Evolutionary conservation across 2,113 vertebrate species (phyloP), one percentile per base, ranked within the genome.

Genomic region (Cyanoramphus novaezelandiae): DNA sequence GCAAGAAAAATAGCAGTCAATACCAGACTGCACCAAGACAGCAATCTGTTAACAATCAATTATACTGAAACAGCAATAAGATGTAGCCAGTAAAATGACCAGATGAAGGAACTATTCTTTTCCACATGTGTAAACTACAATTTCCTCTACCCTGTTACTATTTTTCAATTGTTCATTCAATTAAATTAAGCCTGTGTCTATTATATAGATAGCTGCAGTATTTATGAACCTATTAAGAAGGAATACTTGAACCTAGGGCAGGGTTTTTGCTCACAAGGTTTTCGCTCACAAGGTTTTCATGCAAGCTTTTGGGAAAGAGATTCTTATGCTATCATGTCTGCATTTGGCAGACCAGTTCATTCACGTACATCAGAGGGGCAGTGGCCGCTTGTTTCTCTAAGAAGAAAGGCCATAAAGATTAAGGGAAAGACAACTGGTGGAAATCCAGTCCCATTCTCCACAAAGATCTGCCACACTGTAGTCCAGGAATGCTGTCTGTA

Each of bases 41-140:
- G 70, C 33, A 92, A 94, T 90, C 79, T 35, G 77, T 92, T 94
- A 92, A 63, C 67, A 76, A 87, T 92, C 85, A 94, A 77, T 95
- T 91, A 70, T 0, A 20, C n/a, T 74, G 43, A 94, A 95, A 94
- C 14, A 74, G 41, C 79, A 90, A 35, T 49, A 90, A 85, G 41
- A 94, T 1, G 2, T 15, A 84, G 25, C 46, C 64, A 90, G 35
- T 88, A 76, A 93, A 92, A 82, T 4, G 7, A 82, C 33, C 60
- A 80, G 37, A 31, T 50, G 31, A 85, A 80, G 17, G 49, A 89
- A 90, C 44, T 89, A 39, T 3, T 71, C 19, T 82, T 87, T 88
- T 82, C 76, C 60, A 62, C 27, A 11, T 21, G 5, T 17, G 4
- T 74, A 60, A 91, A 37, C 20, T 44, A 65, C 49, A 43, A 13